phyloP scores from a whole-genome alignment of 2,113 vertebrate genomes.

The Globicephala melas region DNA sequence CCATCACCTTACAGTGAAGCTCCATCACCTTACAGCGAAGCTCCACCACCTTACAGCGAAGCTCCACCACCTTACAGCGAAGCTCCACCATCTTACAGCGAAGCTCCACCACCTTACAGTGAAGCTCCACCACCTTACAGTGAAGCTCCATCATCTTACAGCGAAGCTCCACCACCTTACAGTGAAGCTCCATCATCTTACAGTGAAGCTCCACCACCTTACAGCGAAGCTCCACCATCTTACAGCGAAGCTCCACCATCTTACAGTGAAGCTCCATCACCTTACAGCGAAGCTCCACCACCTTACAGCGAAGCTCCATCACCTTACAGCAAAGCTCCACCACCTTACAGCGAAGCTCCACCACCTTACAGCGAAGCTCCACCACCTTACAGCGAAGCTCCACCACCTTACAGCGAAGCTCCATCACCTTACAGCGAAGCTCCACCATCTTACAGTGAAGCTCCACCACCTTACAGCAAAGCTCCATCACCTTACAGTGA shows the following conservation, averaged over 20 bases:
- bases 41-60: too few relatives aligned
- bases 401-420: accelerated
- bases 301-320: not conserved
- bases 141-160: accelerated
- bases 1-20: not conserved
- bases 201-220: not conserved
- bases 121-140: accelerated
- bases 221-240: not conserved
- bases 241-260: not conserved
- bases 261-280: not conserved
- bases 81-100: too few relatives aligned
- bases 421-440: too few relatives aligned
- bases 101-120: too few relatives aligned
- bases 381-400: not conserved
- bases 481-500: not conserved
- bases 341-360: not conserved
- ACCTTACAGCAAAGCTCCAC: not conserved
- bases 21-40: too few relatives aligned
- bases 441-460: accelerated
- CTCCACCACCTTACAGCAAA: accelerated
- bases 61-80: accelerated
- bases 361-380: too few relatives aligned
- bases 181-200: not conserved
- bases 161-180: not conserved
- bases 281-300: not conserved